phyloP scores from a whole-genome alignment of 2,797 vertebrate species.

The Micromesistius poutassou region DNA sequence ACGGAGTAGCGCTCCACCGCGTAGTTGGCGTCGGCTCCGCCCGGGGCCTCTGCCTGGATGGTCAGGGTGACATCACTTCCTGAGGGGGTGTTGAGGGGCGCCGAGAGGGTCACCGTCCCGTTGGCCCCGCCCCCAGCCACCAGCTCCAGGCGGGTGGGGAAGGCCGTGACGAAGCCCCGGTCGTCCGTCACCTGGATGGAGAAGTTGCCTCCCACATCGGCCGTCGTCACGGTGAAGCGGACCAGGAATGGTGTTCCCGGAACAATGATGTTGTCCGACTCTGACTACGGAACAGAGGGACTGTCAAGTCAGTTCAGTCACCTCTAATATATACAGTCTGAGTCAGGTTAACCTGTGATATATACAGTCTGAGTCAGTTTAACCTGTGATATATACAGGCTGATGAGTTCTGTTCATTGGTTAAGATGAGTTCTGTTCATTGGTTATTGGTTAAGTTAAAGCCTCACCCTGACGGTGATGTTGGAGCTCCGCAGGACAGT shows the following conservation, averaged over 20 bases:
- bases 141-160: slow-evolving; percentile 37
- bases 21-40: slow-evolving; percentile 54
- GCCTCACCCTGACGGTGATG: slow-evolving; percentile 54
- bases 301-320: background rate
- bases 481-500: slow-evolving; percentile 56
- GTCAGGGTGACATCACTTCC: slow-evolving; percentile 62
- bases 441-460: no score
- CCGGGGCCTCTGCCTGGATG: slow-evolving; percentile 47
- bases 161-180: slow-evolving; percentile 33
- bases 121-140: slow-evolving; percentile 22
- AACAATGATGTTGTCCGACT: slow-evolving; percentile 30
- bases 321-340: no score
- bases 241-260: slow-evolving; percentile 47
- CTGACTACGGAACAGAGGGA: slow-evolving; percentile 36
- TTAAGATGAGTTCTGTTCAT: no score
- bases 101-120: slow-evolving; percentile 48
- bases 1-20: slow-evolving; percentile 46
- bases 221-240: slow-evolving; percentile 49
- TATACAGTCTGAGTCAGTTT: no score
- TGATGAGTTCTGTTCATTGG: background rate
- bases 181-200: slow-evolving; percentile 53
- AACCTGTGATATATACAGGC: background rate
- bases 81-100: slow-evolving; percentile 44
- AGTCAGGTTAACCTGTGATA: no score
- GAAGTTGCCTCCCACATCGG: slow-evolving; percentile 32